Percentiles rank a stretch among this genome's conserved stretches.
These are phyloP conservation scores for Tribolium madens DNA, from an alignment of 1,140 invertebrate genomes.

Conservation along the genomic window DNA sequence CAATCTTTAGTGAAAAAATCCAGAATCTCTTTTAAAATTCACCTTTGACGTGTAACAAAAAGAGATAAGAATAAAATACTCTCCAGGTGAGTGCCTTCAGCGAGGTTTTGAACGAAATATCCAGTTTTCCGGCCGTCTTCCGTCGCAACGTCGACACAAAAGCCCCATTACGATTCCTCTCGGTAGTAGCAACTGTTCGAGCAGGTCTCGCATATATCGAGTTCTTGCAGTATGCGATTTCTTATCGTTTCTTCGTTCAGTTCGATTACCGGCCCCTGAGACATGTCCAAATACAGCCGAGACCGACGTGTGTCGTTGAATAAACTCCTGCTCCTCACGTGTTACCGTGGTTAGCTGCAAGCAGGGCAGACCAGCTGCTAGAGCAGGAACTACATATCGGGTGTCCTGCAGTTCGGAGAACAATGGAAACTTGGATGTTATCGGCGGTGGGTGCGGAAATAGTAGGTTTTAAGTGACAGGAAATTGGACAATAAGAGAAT, in stretches of 20 bases:
- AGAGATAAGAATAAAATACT: background rate
- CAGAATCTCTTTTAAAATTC: background rate
- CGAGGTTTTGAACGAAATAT: background rate
- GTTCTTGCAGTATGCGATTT: constrained; percentile 34
- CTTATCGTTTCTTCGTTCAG: constrained; percentile 29
- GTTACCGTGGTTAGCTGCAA: constrained; percentile 24
- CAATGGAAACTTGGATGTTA: constrained; percentile 23
- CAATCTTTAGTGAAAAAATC: background rate
- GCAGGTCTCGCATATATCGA: constrained; percentile 26
- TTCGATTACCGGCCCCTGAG: constrained; percentile 34
- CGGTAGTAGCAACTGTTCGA: constrained; percentile 12
- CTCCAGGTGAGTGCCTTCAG: background rate
- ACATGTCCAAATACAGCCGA: constrained; percentile 35
- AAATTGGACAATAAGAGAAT: constrained; percentile 17
- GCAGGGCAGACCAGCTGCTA: constrained; percentile 18
- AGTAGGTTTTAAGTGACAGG: constrained; percentile 29
- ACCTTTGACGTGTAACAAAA: background rate
- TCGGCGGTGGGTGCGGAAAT: constrained; percentile 24
- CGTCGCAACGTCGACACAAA: constrained; percentile 21
- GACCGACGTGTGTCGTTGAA: constrained; percentile 31
- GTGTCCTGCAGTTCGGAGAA: constrained; percentile 27
- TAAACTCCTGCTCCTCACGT: constrained; percentile 25
- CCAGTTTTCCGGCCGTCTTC: constrained; percentile 8
- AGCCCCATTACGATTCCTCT: constrained; percentile 34
- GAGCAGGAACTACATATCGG: constrained; percentile 33